These are phyloP conservation scores for Mactromeris polynyma DNA, from an alignment of 2,888 invertebrate genomes.

Conservation along the genomic window DNA sequence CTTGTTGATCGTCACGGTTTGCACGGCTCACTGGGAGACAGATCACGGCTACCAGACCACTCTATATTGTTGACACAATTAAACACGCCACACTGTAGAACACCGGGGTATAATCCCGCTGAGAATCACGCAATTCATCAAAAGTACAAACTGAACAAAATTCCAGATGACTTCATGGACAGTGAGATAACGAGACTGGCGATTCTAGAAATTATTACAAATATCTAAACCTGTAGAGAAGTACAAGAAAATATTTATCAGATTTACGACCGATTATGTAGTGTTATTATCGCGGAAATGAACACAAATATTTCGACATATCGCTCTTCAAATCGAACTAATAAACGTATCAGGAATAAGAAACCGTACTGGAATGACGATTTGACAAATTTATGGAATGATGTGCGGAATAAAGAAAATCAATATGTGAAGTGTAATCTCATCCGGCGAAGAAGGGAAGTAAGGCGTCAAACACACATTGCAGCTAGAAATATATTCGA, in stretches of 20 bases:
- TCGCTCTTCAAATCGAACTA: conserved; percentile 4
- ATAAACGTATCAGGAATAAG: conserved; percentile 23
- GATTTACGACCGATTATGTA: conserved; percentile 38
- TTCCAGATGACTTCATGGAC: conserved; percentile 27
- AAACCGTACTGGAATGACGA: conserved; percentile 56
- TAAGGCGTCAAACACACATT: conserved; percentile 9
- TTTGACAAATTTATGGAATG: conserved; percentile 33
- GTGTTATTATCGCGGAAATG: conserved; percentile 39
- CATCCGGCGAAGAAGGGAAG: not conserved
- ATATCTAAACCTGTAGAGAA: conserved; percentile 30
- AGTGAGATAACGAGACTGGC: conserved; percentile 29
- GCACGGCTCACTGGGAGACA: too few relatives aligned
- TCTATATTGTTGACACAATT: not conserved
- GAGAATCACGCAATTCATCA: not conserved
- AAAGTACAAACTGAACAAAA: conserved; percentile 13
- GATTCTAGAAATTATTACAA: conserved; percentile 5
- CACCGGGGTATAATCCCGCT: not conserved
- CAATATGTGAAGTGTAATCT: conserved; percentile 28
- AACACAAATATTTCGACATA: conserved; percentile 29
- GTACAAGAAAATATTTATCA: conserved; percentile 22
- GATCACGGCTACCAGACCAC: not conserved
- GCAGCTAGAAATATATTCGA: conserved; percentile 33
- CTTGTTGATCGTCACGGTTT: too few relatives aligned
- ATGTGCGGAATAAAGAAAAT: conserved; percentile 17
- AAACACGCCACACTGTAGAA: not conserved